Evolutionary conservation across 2,797 vertebrate genomes (phyloP).

Genomic region (Myoxocephalus aenaeus): DNA sequence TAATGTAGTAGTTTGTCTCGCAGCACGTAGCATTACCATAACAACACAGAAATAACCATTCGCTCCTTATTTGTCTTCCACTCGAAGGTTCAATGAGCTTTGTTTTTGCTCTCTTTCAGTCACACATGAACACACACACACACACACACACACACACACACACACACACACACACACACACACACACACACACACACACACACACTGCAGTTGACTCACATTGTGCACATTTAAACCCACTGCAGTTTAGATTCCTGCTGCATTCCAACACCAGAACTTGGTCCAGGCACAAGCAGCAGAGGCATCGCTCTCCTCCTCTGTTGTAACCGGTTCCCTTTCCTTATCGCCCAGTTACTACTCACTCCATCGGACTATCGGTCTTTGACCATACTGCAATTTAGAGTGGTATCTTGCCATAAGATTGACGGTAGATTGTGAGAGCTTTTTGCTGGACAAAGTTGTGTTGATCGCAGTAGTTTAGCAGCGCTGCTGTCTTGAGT

Average conservation of each 20-base stretch:
- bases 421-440: not conserved
- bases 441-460: not conserved
- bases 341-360: not conserved
- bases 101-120: conserved; percentile 55
- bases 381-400: conserved; percentile 17
- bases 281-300: conserved; percentile 38
- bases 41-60: conserved; percentile 58
- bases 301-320: conserved; percentile 4
- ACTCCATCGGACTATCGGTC: not conserved
- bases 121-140: conserved; percentile 23
- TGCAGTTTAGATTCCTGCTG: conserved; percentile 57
- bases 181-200: conserved; percentile 1
- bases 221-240: conserved; percentile 51
- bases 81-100: conserved; percentile 61
- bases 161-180: conserved; percentile 7
- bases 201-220: conserved; percentile 42
- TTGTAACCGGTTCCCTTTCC: not conserved
- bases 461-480: not conserved
- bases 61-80: conserved; percentile 58
- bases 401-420: not conserved
- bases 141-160: conserved; percentile 9
- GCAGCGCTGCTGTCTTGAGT: not conserved
- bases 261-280: conserved; percentile 51
- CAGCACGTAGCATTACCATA: conserved; percentile 60
- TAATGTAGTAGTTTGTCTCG: conserved; percentile 19